Base-by-base conservation (phyloP, 2,888 invertebrate species). In the Eupithecia insigniata region DNA sequence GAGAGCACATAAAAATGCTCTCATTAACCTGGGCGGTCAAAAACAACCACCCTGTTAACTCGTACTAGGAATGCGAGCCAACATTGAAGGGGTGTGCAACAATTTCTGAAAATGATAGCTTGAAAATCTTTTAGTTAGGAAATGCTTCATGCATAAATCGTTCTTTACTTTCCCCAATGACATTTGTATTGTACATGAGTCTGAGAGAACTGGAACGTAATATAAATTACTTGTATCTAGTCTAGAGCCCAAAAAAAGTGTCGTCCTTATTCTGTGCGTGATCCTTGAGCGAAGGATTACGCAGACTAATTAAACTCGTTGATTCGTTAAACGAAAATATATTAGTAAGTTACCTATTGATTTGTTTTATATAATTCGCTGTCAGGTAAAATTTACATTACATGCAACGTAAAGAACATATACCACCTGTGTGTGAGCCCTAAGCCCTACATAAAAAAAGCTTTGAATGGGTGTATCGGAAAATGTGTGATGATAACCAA, bases 1-100 rank as follows among this genome's bases (percentile, higher is more conserved):
- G 89, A 87, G 88, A 89, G 89, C 85, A 91, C 92, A 90, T 92
- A 93, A 93, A 93, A 93, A 92, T 91, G 86, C 90, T 87, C 93
- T 93, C 92, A 93, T 93, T 94, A 92, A 92, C 92, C 91, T 91
- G 90, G 86, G 88, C 87, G 90, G 89, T 88, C 91, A 89, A 86
- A 85, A 87, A 86, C 83, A 87, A 86, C 87, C 87, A 84, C 85
- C 85, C 88, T 81, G 83, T 81, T 75, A 78, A 83, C 77, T 76
- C 77, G 76, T 78, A 81, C 74, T 76, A 77, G 77, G 76, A 78
- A 78, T 78, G 77, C 71, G 69, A 66, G 62, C 69, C 74, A 70
- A 72, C 82, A 39, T 77, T 69, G 10, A 34, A 76, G 72, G 67
- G 80, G 68, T 68, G 80, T 82, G 85, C 80, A 76, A 69, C 69